Evolutionary conservation across 2,113 vertebrate species (phyloP), one percentile per base, ranked within the genome.

Genomic region (Sturnira hondurensis): DNA sequence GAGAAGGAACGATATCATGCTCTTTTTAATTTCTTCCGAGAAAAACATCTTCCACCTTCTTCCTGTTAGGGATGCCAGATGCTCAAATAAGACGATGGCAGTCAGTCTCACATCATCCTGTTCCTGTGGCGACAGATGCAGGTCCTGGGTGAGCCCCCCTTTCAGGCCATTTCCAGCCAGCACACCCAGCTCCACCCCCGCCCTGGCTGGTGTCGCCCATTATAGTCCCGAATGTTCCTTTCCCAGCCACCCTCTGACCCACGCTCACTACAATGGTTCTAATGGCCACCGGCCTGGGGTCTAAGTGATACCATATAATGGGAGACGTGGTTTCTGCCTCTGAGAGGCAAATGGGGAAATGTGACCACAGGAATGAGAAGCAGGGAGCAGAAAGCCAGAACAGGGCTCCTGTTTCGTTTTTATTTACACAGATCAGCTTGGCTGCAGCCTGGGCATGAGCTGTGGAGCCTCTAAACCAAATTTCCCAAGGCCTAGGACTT

Each of bases 71-170:
- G 94, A 93, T 67, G 97, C 97, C 86, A 98, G 91, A 68, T 96
- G 91, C 86, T 97, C 96, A 96, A 97, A 98, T 73, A 98, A 77
- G 50, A 67, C 13, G 86, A 97, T 89, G 86, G 97, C 94, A 16
- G 96, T 97, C 94, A 97, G 83, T 65, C 97, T 97, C 93, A 98
- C 96, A 38, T 97, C 96, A 43, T 98, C 97, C 78, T 97, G 97
- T 47, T 97, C 97, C 97, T 98, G 96, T 63, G 74, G 31, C 2
- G 65, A 97, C 56, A 97, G 89, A 96, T 7, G 19, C 31, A 54
- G 50, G 52, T 81, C 0, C 0, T 36, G 54, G 63, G 41, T 94
- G 67, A 89, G 71, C 33, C 47, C 45, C 17, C 87, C 9, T 86
- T 56, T n/a, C 0, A 13, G 4, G 50, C 13, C 17, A 8, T 26